Evolutionary conservation across 2,113 vertebrate species (phyloP), one percentile per base, ranked within the genome.

Genomic region (Salminus brasiliensis): DNA sequence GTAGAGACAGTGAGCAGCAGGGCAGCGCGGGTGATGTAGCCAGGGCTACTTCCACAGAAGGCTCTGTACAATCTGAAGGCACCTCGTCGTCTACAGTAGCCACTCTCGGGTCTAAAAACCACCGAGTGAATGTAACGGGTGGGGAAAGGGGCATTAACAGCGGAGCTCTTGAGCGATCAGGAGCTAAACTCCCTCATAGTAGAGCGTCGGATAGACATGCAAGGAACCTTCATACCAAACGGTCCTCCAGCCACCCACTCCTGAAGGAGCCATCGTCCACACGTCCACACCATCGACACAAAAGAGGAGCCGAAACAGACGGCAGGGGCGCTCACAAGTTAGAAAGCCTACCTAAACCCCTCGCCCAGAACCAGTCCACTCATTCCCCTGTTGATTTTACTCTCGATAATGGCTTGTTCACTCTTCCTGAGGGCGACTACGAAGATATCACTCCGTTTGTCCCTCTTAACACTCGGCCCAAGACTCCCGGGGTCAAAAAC

Each of bases 361-460:
- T 95, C 87, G 92, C 95, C 12, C 95, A 96, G 85, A 95, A 94
- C 70, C 93, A 92, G 59, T 93, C 93, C 0, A 23, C 78, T 7
- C 85, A 27, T 10, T 2, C 49, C 1, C 78, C 91, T 0, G 12
- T 82, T 6, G 78, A 72, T 0, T 62, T 85, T 74, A 66, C 72
- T 68, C 78, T 78, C 12, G 83, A 89, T 59, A 85, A 85, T 16
- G 88, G 88, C 34, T 82, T 85, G 15, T 75, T 84, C 75, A 49
- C 85, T 0, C 68, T 72, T 36, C 85, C 89, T 3, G 81, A 76
- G 23, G 80, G 79, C 18, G 89, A 87, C 59, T 27, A 85, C 0
- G 76, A 86, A 9, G 86, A 85, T n/a, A 45, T 70, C 47, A 91
- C 92, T 6, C 89, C 89, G 0, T 27, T 91, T 34, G 60, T 71